Conservation (phyloP, 2,113 vertebrate species). For the Elanus axillaris region DNA sequence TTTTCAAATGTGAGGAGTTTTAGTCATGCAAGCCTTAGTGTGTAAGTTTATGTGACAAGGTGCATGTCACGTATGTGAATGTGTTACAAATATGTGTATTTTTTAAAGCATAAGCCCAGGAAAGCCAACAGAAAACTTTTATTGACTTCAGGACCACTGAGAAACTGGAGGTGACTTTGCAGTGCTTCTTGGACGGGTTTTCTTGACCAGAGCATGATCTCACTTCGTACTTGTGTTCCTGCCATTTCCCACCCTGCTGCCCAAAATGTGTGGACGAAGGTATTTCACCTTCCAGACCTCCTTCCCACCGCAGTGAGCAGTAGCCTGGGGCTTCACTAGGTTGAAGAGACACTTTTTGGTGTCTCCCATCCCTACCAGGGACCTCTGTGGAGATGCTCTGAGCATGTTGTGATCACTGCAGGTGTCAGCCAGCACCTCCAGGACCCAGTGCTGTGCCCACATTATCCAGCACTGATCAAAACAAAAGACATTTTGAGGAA, state of each 20-base stretch:
- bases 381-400: background rate
- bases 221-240: background rate
- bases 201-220: background rate
- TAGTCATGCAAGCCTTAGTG: background rate
- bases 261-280: background rate
- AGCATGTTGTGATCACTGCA: rapidly evolving
- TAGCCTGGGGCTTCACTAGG: background rate
- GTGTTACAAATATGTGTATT: background rate
- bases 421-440: background rate
- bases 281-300: background rate
- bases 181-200: background rate
- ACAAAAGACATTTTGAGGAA: background rate
- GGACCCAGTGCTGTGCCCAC: background rate
- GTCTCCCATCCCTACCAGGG: background rate
- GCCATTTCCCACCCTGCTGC: background rate
- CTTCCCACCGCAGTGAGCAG: background rate
- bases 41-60: background rate
- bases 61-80: background rate
- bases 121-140: background rate
- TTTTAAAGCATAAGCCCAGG: background rate
- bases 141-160: background rate
- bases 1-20: background rate
- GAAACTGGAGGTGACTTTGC: background rate
- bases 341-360: background rate
- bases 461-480: background rate